Evolutionary conservation across 2,888 invertebrate genomes (phyloP), one percentile per base, ranked within the genome.

Genomic region (Slavum lentiscoides): DNA sequence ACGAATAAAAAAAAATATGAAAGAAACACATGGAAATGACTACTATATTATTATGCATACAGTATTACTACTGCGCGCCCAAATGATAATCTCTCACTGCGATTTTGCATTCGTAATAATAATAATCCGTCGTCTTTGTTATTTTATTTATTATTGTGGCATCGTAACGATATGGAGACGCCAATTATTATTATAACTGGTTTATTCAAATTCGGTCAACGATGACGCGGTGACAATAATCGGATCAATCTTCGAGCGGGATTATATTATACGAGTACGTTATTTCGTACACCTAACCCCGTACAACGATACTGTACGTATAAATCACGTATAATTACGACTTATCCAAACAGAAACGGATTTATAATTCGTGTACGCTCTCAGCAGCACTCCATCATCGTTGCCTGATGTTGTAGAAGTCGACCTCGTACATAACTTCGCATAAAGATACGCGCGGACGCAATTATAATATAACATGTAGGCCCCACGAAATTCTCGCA

Each of bases 391-490:
- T 30, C 30, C 1, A 30, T 23, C 43, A n/a, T 15, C 49, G 13
- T 13, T 49, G 49, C 11, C 30, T 43, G 43, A 43, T 43, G 43
- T 1, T 9, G 19, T 69, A n/a, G 19, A 30, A 23, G 53, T 55
- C 69, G 53, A 55, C 69, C 53, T 53, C 30, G 53, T 17, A 69
- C n/a, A n/a, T 69, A 19, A 69, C 30, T 69, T 30, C 11, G 19
- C 30, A 30, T n/a, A 66, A 23, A 49, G 49, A 69, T 19, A 9
- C 23, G 23, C 4, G 4, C 30, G 4, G 30, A 30, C 4, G 4
- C 30, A 30, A 30, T 30, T 30, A 30, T 30, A n/a, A n/a, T n/a
- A n/a, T n/a, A n/a, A n/a, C n/a, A n/a, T n/a, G n/a, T n/a, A n/a
- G n/a, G n/a, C n/a, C 30, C 4, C 30, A 30, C 30, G 30, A 4